These are phyloP conservation scores for Tauraco erythrolophus DNA, from an alignment of 2,113 vertebrate genomes.

Conservation along the genomic window DNA sequence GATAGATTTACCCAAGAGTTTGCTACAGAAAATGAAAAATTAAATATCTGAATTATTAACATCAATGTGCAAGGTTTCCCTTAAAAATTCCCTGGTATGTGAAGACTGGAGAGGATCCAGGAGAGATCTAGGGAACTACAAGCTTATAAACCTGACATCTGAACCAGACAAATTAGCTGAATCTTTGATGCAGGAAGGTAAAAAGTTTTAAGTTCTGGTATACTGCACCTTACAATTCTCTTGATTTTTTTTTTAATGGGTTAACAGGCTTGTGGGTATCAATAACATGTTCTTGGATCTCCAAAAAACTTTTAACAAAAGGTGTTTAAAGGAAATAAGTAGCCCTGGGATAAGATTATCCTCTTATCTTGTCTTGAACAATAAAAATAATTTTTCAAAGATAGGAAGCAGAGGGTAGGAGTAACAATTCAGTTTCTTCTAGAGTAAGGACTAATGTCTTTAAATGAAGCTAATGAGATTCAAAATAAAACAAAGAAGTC, in stretches of 20 bases:
- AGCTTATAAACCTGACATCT: background rate
- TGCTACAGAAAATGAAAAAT: slow-evolving; percentile 1
- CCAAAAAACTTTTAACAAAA: background rate
- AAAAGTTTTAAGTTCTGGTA: background rate
- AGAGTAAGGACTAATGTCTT: background rate
- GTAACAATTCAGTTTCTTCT: background rate
- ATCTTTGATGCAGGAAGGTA: background rate
- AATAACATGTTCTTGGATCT: background rate
- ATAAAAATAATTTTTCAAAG: background rate
- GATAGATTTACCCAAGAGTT: background rate
- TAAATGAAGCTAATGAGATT: background rate
- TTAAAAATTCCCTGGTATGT: background rate
- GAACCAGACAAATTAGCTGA: background rate
- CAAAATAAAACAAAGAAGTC: background rate
- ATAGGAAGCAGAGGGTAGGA: background rate
- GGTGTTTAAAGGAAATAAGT: background rate
- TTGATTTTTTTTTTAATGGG: background rate
- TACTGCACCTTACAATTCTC: background rate
- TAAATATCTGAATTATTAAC: slow-evolving; percentile 48
- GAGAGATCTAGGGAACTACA: slow-evolving; percentile 1
- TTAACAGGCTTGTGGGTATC: background rate
- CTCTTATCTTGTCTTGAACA: background rate
- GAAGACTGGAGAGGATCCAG: slow-evolving; percentile 26
- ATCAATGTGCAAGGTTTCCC: background rate
- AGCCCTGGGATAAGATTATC: background rate